Conservation (phyloP, 2,797 vertebrate genomes). For the Anguilla anguilla region DNA sequence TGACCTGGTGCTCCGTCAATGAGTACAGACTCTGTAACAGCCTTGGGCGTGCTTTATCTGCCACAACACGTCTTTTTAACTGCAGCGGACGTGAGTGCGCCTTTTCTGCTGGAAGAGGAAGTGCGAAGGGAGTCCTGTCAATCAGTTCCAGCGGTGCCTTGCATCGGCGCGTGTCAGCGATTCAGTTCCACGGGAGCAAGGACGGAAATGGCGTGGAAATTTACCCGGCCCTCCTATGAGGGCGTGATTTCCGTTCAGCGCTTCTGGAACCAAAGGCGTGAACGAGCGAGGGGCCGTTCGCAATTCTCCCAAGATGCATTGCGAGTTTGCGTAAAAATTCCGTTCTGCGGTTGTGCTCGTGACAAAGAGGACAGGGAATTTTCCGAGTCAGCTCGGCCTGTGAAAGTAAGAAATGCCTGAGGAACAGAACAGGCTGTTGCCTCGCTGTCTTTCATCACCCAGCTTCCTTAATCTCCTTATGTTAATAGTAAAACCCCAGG, state of each 20-base stretch:
- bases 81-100: not conserved
- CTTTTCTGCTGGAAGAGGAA: not conserved
- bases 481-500: constrained; percentile 59
- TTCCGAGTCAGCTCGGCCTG: not conserved
- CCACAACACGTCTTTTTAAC: not conserved
- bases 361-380: constrained; percentile 33
- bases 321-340: constrained; percentile 26
- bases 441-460: constrained; percentile 53
- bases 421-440: constrained; percentile 34
- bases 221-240: not conserved
- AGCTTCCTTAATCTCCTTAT: constrained; percentile 63
- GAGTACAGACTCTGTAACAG: not conserved
- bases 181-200: not conserved
- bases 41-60: not conserved
- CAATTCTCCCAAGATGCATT: constrained; percentile 22
- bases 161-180: not conserved
- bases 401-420: constrained; percentile 43
- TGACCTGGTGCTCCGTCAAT: not conserved
- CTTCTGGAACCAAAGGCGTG: not conserved
- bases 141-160: not conserved
- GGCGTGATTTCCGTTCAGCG: not conserved
- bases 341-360: constrained; percentile 31
- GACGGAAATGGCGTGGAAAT: not conserved
- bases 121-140: not conserved
- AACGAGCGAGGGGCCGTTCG: not conserved